Evolutionary conservation across 2,797 vertebrate genomes (phyloP), one percentile per base, ranked within the genome.

Genomic region (Hyperoplus lanceolatus): DNA sequence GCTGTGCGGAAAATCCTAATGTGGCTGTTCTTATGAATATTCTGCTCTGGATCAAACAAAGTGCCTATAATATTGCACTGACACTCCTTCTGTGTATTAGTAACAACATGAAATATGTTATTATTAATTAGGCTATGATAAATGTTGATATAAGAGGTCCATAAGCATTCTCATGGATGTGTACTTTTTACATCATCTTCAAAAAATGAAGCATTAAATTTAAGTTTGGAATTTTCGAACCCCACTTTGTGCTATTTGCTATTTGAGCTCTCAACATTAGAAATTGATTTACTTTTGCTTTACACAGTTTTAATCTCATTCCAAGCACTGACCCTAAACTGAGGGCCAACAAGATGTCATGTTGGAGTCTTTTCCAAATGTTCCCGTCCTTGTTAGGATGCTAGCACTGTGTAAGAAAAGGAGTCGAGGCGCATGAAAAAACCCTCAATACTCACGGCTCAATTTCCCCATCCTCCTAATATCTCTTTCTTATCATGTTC

Each of bases 401-500:
- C n/a, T 15, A 42, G 15, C 41, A 8, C 49, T 13, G 8, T 55
- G 38, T 56, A 43, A 39, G 41, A 42, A 41, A 4, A 57, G 0
- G 51, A 10, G 12, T 51, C 56, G 12, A 29, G 29, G 29, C 29
- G 21, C 5, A 36, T 4, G 16, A 21, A 48, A 36, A 29, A 58
- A 39, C 45, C 41, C 65, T 62, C 50, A 29, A 29, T 29, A 58
- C 49, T 70, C 70, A 36, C 51, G 10, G 70, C 61, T 77, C 59
- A 56, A 78, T 77, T 84, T 71, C 50, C 53, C 51, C 63, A 63
- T 75, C 60, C 61, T 71, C 73, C 15, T 63, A 10, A 58, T 77
- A 76, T 89, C 79, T 80, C 58, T 39, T 6, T 65, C 70, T 88
- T 88, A 86, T 88, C 89, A 18, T 54, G 43, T 56, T 80, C 67